Percentiles rank a stretch among this genome's conserved stretches.
Evolutionary conservation across 2,888 invertebrate species (phyloP).

Genomic region (Dioctria linearis): DNA sequence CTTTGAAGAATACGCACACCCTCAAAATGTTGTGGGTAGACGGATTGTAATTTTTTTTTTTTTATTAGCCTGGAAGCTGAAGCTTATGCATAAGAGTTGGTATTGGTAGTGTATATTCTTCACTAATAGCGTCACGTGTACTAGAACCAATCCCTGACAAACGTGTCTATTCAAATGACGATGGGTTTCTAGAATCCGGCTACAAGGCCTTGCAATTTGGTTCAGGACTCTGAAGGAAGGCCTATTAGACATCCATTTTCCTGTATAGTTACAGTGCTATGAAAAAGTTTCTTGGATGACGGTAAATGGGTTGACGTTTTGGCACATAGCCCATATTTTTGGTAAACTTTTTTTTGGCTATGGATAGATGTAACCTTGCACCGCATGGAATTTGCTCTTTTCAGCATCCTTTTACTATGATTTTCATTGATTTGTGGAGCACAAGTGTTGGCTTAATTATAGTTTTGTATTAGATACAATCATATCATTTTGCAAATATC

Average conservation of each 20-base stretch:
- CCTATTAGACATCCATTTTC: not conserved
- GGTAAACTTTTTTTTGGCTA: slow-evolving; percentile 7
- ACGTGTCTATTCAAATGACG: slow-evolving; percentile 37
- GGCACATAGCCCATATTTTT: slow-evolving; percentile 19
- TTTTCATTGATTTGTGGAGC: not conserved
- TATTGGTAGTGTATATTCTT: not conserved
- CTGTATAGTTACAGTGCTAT: not conserved
- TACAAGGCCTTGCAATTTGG: slow-evolving; percentile 7
- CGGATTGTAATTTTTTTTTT: no score
- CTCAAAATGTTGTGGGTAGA: not conserved
- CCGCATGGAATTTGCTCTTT: not conserved
- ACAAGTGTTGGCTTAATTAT: slow-evolving; percentile 36
- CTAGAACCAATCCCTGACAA: slow-evolving; percentile 30
- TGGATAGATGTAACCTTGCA: not conserved
- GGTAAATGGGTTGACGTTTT: slow-evolving; percentile 3
- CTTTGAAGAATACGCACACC: slow-evolving; percentile 24
- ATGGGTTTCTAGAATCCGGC: not conserved
- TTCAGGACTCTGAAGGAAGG: not conserved
- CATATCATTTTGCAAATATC: not conserved
- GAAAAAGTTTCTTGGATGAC: slow-evolving; percentile 2
- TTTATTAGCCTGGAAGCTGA: not conserved
- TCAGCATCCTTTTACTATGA: slow-evolving; percentile 23
- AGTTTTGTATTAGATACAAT: not conserved
- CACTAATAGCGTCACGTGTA: slow-evolving; percentile 36
- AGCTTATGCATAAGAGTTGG: not conserved